These are phyloP conservation scores for Drosophila equinoxialis DNA, from an alignment of 1,140 invertebrate genomes.

Conservation along the genomic window DNA sequence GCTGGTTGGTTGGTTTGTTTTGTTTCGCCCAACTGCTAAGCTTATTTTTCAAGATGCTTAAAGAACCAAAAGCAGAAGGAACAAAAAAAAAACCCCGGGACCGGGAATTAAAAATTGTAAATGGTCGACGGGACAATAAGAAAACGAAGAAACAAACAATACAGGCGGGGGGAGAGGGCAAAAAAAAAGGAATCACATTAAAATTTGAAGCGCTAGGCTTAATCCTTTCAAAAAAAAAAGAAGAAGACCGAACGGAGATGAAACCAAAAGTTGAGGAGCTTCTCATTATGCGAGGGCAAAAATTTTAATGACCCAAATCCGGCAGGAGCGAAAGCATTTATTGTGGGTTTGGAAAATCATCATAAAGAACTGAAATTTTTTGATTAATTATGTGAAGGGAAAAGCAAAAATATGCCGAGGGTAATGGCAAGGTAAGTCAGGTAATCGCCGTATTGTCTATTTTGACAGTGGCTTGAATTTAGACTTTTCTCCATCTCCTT, in stretches of 20 bases:
- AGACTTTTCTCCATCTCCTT: conserved; percentile 26
- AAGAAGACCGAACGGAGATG: conserved; percentile 7
- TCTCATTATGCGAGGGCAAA: conserved; percentile 69
- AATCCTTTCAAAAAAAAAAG: conserved; percentile 60
- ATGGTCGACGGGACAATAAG: conserved; percentile 23
- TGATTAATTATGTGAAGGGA: conserved; percentile 79
- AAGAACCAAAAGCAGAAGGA: conserved; percentile 48
- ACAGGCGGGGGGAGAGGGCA: conserved; percentile 29
- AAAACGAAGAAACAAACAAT: conserved; percentile 39
- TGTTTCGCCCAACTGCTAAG: conserved; percentile 63
- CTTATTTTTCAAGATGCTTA: conserved; percentile 75
- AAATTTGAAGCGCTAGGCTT: conserved; percentile 63
- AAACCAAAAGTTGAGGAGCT: conserved; percentile 26
- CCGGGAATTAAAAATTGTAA: conserved; percentile 71
- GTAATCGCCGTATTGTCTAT: conserved; percentile 81
- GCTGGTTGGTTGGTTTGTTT: conserved; percentile 33
- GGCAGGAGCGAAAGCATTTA: conserved; percentile 22
- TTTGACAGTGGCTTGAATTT: conserved; percentile 60
- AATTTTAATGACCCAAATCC: conserved; percentile 80
- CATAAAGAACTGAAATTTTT: conserved; percentile 50
- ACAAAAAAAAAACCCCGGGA: conserved; percentile 59
- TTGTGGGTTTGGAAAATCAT: conserved; percentile 26
- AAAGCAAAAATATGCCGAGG: neutral
- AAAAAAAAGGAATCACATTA: conserved; percentile 57
- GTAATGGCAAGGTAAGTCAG: conserved; percentile 35